Conservation (phyloP, 2,797 vertebrate species). For the Pelodytes ibericus region DNA sequence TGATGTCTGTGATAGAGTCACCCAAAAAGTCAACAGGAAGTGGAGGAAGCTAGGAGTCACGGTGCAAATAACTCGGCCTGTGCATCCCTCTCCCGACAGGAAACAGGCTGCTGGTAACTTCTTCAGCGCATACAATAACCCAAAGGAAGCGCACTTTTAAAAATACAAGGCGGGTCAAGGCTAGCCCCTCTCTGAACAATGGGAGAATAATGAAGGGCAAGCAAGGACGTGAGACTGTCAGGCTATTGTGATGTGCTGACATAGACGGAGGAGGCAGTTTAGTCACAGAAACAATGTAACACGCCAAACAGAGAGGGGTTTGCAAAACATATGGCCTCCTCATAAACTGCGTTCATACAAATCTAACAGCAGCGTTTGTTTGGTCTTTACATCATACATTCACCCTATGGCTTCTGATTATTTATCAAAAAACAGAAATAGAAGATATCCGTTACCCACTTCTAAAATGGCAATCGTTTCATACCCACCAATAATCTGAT, state of each 20-base stretch:
- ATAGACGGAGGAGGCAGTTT: not conserved
- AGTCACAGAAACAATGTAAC: conserved; percentile 8
- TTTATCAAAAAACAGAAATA: too few species aligned
- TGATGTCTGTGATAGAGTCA: conserved; percentile 5
- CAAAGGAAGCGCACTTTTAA: conserved; percentile 25
- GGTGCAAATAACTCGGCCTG: conserved; percentile 3
- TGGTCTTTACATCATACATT: too few species aligned
- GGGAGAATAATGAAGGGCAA: conserved; percentile 26
- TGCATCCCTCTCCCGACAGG: conserved; percentile 47
- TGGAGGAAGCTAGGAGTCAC: conserved; percentile 47
- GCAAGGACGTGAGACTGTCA: conserved; percentile 46
- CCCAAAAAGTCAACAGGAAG: conserved; percentile 45
- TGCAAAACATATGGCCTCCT: too few species aligned
- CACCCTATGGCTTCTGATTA: too few species aligned
- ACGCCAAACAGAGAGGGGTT: not conserved
- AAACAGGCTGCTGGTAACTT: conserved; percentile 34
- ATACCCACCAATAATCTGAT: too few species aligned
- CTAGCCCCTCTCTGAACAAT: conserved; percentile 33
- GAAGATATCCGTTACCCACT: too few species aligned
- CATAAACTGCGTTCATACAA: too few species aligned
- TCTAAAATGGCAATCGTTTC: too few species aligned
- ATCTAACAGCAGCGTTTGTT: too few species aligned
- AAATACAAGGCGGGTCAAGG: conserved; percentile 45
- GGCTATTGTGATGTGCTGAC: conserved; percentile 12
- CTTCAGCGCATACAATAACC: conserved; percentile 45